Base-by-base conservation (phyloP, 2,888 invertebrate genomes). In the Labia minor region DNA sequence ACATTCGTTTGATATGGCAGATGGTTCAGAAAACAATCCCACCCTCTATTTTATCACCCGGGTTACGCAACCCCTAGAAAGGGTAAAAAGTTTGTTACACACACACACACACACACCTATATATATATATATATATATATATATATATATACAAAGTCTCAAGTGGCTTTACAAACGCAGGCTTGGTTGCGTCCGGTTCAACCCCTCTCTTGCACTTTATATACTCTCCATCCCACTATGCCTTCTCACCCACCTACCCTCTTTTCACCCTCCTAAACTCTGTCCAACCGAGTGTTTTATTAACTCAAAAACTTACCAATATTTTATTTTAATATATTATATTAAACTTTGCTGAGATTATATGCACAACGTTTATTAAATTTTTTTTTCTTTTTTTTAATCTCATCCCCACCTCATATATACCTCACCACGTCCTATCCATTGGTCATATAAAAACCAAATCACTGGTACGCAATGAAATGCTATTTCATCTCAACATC, bases 71-170 rank as follows among this genome's bases (percentile, higher is more conserved):
- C 49, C 49, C 49, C 49, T 49, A 49, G 49, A 49, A 49, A 49
- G 49, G 49, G 49, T 49, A 49, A 49, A 49, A 49, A 49, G 49
- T 49, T 49, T 49, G 49, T 49, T 49, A 49, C 49, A 49, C 49
- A 49, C n/a, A n/a, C n/a, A n/a, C n/a, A n/a, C n/a, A n/a, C n/a
- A n/a, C n/a, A n/a, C n/a, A n/a, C n/a, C n/a, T n/a, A n/a, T n/a
- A n/a, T n/a, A n/a, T n/a, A n/a, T n/a, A n/a, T n/a, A n/a, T n/a
- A n/a, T n/a, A n/a, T n/a, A n/a, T n/a, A n/a, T n/a, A n/a, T n/a
- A n/a, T n/a, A n/a, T n/a, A n/a, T 49, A 49, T 49, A 49, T 14
- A 49, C 49, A 49, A 49, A 49, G 49, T 49, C 49, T 49, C 49
- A 49, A 49, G 49, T 49, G 49, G 49, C 49, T 49, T 49, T 49